phyloP scores from a whole-genome alignment of 2,888 invertebrate genomes.

The Drosophila ezoana region DNA sequence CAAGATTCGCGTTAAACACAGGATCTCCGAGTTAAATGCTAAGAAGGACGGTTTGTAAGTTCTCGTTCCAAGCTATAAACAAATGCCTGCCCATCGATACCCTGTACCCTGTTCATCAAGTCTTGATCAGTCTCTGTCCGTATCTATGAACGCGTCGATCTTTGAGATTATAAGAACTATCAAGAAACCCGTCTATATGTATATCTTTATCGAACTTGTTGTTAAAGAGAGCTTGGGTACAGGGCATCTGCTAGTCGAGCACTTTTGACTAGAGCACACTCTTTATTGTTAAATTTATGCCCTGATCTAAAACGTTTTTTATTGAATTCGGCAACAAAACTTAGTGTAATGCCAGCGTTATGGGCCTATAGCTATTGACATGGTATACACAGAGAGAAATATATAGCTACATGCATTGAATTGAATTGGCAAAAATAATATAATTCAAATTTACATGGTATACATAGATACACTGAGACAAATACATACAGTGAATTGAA shows the following conservation, averaged over 20 bases:
- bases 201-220: too few relatives aligned
- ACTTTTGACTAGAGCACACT: too few relatives aligned
- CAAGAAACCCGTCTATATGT: too few relatives aligned
- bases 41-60: neutral
- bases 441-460: slow-evolving; percentile 23
- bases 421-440: neutral
- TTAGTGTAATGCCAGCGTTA: slow-evolving; percentile 5
- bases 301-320: slow-evolving; percentile 11
- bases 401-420: neutral
- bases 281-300: neutral
- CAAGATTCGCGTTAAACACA: neutral
- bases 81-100: too few relatives aligned
- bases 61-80: neutral
- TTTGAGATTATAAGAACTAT: too few relatives aligned
- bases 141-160: too few relatives aligned
- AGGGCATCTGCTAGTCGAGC: too few relatives aligned
- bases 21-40: neutral
- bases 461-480: slow-evolving; percentile 14
- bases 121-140: too few relatives aligned
- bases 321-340: slow-evolving; percentile 26
- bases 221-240: too few relatives aligned
- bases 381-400: slow-evolving; percentile 22
- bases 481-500: neutral
- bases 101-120: too few relatives aligned
- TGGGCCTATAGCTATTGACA: slow-evolving; percentile 32